Base-by-base conservation (phyloP, 2,113 vertebrate genomes). In the Rhea americana region DNA sequence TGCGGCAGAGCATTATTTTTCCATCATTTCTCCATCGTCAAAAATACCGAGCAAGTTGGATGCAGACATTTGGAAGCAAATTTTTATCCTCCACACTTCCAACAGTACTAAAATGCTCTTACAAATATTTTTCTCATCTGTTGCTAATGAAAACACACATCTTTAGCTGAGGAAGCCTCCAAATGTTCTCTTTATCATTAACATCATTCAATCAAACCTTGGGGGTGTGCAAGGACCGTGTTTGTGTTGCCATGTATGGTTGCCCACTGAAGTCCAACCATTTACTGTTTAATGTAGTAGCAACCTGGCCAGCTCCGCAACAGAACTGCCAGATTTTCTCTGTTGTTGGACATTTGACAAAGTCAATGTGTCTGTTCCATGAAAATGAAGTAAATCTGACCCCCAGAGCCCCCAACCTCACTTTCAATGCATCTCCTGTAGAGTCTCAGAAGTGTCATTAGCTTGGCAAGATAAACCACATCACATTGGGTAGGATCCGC, bases 311-410 rank as follows among this genome's bases (percentile, higher is more conserved):
- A 56, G 78, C 81, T 85, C 84, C 93, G 83, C 80, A 80, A 68
- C 39, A 92, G 68, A 48, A n/a, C 79, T 94, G 76, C 85, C 87
- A 79, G 75, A 85, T 95, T 86, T 80, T 66, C 82, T 76, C 87
- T 80, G 55, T 45, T 63, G 43, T 51, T 93, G 90, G 95, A 87
- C 81, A 63, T 62, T 71, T 80, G 90, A 94, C 92, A 89, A 95
- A 89, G 89, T 91, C 95, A 95, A 95, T 90, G 92, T 12, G 81
- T 89, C 77, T 79, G 86, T 91, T 92, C 74, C 75, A 95, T 89
- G 81, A 96, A 89, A 94, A 91, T 82, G 89, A 90, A 86, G 59
- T 85, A 84, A 91, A 94, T 70, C 88, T 78, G 88, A 87, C 15
- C 24, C 14, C 41, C 4, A 3, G 22, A 79, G 63, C 51, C 82